Base-by-base conservation (phyloP, 2,888 invertebrate species). In the Nemurella pictetii region DNA sequence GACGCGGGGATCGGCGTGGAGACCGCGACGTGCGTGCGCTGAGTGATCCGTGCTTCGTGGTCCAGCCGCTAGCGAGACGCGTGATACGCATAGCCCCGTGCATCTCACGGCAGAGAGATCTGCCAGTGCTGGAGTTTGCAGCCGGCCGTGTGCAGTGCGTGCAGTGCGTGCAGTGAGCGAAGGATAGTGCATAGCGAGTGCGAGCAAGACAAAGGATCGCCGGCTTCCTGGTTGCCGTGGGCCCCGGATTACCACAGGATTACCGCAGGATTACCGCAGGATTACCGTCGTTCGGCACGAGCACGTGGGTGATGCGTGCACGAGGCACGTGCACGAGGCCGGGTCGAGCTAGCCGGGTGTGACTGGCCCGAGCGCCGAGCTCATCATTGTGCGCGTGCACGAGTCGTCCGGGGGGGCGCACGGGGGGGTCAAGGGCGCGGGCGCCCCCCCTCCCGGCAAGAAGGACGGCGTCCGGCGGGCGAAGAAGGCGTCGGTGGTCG, bases 301-400 rank as follows among this genome's bases (percentile, higher is more conserved):
- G 26, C 28, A 26, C 27, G 75, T 28, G 75, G 20, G 75, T 25
- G 75, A 36, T 29, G 25, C 77, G 28, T 77, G 28, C 75, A 25
- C 28, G 27, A 75, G 25, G 2, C 55, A 55, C 55, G 55, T 55
- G 55, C 55, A 55, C 55, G 55, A 20, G 55, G 55, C 9, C 55
- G 20, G 9, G 55, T n/a, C 55, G 55, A 20, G 55, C 20, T 55
- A 20, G 20, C 55, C 20, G 55, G 20, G 9, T 20, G 55, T 20
- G 35, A 35, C 12, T 7, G 35, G 35, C 35, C 5, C 7, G 77
- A 9, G 5, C 7, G 78, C 27, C n/a, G 30, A n/a, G 4, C 20
- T 30, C 78, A 78, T 30, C 78, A 94, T 94, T 92, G 94, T 94
- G 93, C 92, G 93, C 91, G 92, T 93, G 90, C 93, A 93, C 90